Percentiles rank a stretch among this genome's conserved stretches.
These are phyloP conservation scores for Spodoptera exigua DNA, from an alignment of 2,888 invertebrate species.

Conservation along the genomic window DNA sequence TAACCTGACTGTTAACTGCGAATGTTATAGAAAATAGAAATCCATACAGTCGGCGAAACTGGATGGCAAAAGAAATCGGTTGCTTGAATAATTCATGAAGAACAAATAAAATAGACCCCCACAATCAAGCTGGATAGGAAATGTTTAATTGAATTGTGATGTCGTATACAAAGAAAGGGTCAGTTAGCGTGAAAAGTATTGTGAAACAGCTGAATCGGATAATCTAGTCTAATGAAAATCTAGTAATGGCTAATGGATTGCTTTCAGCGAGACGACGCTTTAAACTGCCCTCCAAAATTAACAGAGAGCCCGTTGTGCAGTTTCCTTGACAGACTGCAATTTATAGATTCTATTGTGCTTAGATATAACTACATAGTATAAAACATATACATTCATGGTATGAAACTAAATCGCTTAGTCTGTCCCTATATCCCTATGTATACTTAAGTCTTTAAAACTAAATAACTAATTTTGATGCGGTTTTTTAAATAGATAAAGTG, in stretches of 20 bases:
- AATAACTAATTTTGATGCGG: too few relatives aligned
- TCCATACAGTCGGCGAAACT: constrained; percentile 40
- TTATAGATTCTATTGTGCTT: too few relatives aligned
- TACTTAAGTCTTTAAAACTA: too few relatives aligned
- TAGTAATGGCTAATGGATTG: constrained; percentile 51
- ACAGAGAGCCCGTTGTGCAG: not conserved
- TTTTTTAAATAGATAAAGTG: too few relatives aligned
- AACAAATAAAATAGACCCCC: constrained; percentile 73
- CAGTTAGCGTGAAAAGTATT: constrained; percentile 67
- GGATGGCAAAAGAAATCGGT: constrained; percentile 66
- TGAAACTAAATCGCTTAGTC: too few relatives aligned
- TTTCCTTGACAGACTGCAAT: too few relatives aligned
- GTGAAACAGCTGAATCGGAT: constrained; percentile 33
- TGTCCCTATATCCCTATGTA: too few relatives aligned
- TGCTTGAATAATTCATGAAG: constrained; percentile 74
- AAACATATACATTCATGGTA: too few relatives aligned
- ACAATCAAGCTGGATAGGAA: constrained; percentile 70
- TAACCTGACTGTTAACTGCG: constrained; percentile 25
- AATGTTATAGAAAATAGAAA: constrained; percentile 49
- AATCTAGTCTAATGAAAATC: constrained; percentile 46
- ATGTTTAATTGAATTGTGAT: constrained; percentile 78
- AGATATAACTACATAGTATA: too few relatives aligned
- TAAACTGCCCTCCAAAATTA: constrained; percentile 12
- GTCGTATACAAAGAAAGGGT: constrained; percentile 71
- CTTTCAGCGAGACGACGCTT: constrained; percentile 29